Base-by-base conservation (phyloP, 2,113 vertebrate genomes). In the Ginglymostoma cirratum region DNA sequence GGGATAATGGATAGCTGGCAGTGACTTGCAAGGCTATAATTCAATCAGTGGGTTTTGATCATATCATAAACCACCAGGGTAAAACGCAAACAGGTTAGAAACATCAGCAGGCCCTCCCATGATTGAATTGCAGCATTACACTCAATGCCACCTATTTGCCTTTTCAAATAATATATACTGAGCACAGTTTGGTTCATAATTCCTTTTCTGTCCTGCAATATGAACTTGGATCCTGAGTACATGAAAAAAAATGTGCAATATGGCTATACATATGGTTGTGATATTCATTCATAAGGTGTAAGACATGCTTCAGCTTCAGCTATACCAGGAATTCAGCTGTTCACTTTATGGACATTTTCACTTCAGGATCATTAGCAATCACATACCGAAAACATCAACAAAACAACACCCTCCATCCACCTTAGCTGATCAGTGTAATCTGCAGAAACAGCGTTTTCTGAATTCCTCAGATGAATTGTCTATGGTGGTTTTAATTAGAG, bases 21-120 rank as follows among this genome's bases (percentile, higher is more conserved):
- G 67, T 70, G 94, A 42, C 24, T 72, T 95, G 94, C 94, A 52
- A 72, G 69, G 15, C 69, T 95, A 5, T 95, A 95, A 95, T 95
- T 95, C 94, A 95, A 95, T 95, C 94, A 70, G 34, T 72, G 66
- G 89, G 24, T 95, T 76, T n/a, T 95, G 94, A 95, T 95, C 94
- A 95, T 48, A 95, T 95, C 94, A 76, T 95, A 95, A 95, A 52
- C 67, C 94, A 95, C 94, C 94, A 95, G 67, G 42, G 94, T 45
- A 72, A 95, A 95, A 48, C 5, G 3, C 94, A 95, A 95, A 72
- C 69, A 76, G 94, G 67, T 95, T 95, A 95, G 24, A 76, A 72
- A 95, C 94, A 95, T 72, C 69, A 76, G 45, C 94, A 95, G 94
- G 66, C 42, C 69, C 23, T 52, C 94, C 89, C 15, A 7, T 95